These are phyloP conservation scores for Albula goreensis DNA, from an alignment of 2,113 vertebrate species.

Conservation along the genomic window DNA sequence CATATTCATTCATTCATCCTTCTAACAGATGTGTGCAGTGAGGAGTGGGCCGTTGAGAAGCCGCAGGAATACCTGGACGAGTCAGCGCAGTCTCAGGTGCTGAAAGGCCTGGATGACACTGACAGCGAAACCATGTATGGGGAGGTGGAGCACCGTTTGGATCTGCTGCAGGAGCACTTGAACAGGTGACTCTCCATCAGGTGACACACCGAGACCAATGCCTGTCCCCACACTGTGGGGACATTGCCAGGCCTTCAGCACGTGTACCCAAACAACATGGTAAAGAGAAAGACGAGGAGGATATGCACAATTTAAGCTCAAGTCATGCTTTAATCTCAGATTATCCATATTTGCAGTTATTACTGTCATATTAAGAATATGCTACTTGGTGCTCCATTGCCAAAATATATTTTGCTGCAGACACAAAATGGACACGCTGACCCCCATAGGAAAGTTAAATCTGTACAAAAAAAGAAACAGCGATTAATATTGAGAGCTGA, in stretches of 20 bases:
- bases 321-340: background rate
- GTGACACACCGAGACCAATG: background rate
- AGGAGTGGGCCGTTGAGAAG: constrained; percentile 79
- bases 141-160: constrained; percentile 92
- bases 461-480: background rate
- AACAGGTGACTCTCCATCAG: constrained; percentile 79
- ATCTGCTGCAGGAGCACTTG: constrained; percentile 92
- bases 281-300: background rate
- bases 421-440: background rate
- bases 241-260: constrained; percentile 3
- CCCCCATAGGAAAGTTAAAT: background rate
- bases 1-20: too few species aligned
- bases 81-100: constrained; percentile 71
- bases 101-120: constrained; percentile 81
- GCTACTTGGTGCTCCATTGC: background rate
- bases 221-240: background rate
- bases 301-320: background rate
- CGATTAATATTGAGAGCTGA: background rate
- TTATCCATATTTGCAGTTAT: background rate
- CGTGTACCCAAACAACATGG: background rate
- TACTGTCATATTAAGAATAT: background rate
- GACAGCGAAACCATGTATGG: constrained; percentile 90
- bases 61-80: constrained; percentile 70
- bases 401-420: background rate
- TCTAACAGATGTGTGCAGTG: constrained; percentile 72